phyloP scores from a whole-genome alignment of 1,140 invertebrate species.

The Laupala kohalensis region DNA sequence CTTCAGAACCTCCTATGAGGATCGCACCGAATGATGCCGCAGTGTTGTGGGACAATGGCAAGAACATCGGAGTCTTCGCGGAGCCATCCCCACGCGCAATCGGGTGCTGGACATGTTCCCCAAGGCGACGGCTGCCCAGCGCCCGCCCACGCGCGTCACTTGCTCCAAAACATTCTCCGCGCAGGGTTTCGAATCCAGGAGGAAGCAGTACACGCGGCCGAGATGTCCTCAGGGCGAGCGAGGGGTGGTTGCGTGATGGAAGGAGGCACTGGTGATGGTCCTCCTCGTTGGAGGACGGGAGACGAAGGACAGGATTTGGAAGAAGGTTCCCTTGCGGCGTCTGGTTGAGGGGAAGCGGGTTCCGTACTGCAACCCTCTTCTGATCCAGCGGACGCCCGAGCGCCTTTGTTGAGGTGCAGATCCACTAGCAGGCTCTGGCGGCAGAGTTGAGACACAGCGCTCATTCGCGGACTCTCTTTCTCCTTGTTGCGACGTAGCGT shows the following conservation, averaged over 20 bases:
- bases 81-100: neutral
- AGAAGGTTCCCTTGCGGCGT: conserved; percentile 14
- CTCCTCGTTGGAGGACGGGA: conserved; percentile 18
- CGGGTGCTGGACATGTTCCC: neutral
- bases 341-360: conserved; percentile 13
- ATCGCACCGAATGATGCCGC: no score
- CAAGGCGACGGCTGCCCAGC: no score
- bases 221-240: neutral
- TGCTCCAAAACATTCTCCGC: conserved; percentile 4
- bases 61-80: no score
- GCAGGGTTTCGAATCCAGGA: conserved; percentile 9
- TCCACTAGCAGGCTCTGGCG: conserved; percentile 51
- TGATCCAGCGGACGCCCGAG: conserved; percentile 11
- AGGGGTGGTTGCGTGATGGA: neutral
- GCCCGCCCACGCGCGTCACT: neutral
- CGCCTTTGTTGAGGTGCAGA: conserved; percentile 22
- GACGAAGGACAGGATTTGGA: conserved; percentile 23
- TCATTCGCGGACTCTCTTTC: conserved; percentile 29
- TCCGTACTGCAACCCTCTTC: no score
- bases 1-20: no score
- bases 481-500: conserved; percentile 32
- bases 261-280: neutral
- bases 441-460: conserved; percentile 46
- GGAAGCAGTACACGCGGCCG: neutral
- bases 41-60: no score